A percentile compares a stretch with the other conserved stretches of the same genome.
phyloP scores from a whole-genome alignment of 2,113 vertebrate species.

The Phocoena sinus region DNA sequence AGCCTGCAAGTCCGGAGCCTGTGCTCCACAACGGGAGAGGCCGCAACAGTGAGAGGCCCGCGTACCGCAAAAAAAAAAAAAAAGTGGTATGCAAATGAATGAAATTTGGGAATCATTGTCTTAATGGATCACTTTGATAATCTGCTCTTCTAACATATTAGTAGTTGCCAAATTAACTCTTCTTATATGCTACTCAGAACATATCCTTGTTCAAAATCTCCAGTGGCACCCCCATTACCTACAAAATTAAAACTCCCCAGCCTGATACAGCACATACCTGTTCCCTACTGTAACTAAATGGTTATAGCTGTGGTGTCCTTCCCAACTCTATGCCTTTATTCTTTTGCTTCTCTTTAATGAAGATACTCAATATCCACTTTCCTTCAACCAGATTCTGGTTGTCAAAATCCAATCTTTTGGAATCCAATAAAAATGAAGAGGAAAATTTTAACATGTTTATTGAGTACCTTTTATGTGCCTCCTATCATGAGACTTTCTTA shows the following conservation, averaged over 20 bases:
- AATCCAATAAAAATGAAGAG: neutral
- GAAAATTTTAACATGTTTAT: conserved; percentile 11
- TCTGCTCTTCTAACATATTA: neutral
- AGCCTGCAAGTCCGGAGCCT: too few species aligned
- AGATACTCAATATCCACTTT: neutral
- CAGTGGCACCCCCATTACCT: neutral
- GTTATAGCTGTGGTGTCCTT: neutral
- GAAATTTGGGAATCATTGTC: neutral
- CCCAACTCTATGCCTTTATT: neutral
- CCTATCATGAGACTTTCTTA: neutral
- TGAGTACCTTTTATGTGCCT: neutral
- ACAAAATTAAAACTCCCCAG: neutral
- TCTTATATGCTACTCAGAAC: neutral
- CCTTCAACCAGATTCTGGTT: neutral
- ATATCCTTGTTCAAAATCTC: neutral
- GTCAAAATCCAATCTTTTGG: neutral
- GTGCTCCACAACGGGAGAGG: too few species aligned
- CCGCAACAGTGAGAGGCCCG: too few species aligned
- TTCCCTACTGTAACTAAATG: neutral
- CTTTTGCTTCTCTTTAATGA: neutral
- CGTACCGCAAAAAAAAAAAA: too few species aligned
- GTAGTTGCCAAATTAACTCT: neutral
- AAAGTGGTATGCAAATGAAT: neutral
- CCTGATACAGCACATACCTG: neutral
- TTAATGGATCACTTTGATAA: neutral